Evolutionary conservation across 2,888 invertebrate species (phyloP).

Genomic region (Oligia strigilis): DNA sequence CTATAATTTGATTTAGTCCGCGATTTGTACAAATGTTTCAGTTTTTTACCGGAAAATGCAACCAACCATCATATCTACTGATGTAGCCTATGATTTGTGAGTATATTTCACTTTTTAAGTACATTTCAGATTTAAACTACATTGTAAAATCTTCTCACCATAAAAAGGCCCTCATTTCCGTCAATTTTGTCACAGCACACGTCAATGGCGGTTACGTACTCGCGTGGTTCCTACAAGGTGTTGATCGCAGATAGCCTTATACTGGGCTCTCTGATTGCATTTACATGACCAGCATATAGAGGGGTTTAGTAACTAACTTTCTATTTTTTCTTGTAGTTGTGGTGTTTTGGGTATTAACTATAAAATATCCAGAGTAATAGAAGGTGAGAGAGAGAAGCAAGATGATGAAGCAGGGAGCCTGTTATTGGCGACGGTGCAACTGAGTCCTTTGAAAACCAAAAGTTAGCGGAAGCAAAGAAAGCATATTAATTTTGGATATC

Average conservation of each 20-base stretch:
- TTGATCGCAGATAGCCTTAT: constrained; percentile 50
- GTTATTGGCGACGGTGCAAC: neutral
- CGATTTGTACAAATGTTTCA: neutral
- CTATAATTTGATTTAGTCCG: constrained; percentile 1
- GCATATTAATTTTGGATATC: neutral
- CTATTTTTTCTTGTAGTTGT: constrained; percentile 40
- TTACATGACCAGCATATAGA: constrained; percentile 41
- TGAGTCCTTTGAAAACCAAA: neutral
- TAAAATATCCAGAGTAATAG: neutral
- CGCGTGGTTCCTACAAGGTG: constrained; percentile 34
- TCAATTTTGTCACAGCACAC: constrained; percentile 40
- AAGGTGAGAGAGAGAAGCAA: too few species aligned
- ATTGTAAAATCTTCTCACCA: constrained; percentile 24
- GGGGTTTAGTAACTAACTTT: constrained; percentile 35
- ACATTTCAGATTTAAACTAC: neutral
- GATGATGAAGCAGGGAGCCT: neutral
- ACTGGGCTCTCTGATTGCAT: constrained; percentile 21
- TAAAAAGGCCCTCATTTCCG: constrained; percentile 43
- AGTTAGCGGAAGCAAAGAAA: neutral
- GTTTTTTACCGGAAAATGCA: constrained; percentile 7
- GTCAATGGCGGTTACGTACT: constrained; percentile 41
- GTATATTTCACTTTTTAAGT: neutral
- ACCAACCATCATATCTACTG: neutral
- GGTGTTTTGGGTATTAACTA: neutral
- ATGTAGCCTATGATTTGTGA: neutral